These are phyloP conservation scores for Lophura swinhoii DNA, from an alignment of 2,797 vertebrate genomes.

Conservation along the genomic window DNA sequence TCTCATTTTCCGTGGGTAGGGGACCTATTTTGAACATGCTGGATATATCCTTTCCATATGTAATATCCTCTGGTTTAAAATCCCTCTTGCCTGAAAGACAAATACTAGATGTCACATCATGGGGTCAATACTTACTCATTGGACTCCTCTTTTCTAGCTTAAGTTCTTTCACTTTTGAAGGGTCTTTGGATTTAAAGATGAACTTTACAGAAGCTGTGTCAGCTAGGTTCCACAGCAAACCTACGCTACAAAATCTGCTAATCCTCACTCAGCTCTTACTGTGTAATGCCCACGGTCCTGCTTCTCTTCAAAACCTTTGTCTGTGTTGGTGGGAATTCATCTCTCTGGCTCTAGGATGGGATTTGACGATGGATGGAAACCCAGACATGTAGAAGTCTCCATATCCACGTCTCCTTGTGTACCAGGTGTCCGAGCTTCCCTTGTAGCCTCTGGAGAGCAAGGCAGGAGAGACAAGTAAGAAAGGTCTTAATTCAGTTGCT, in stretches of 20 bases:
- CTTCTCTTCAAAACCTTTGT: background rate
- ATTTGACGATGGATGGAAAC: background rate
- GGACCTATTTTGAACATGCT: background rate
- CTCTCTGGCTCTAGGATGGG: background rate
- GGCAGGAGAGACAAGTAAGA: background rate
- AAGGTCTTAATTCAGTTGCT: too few species aligned
- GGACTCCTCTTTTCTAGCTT: background rate
- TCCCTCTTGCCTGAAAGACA: background rate
- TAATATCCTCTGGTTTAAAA: background rate
- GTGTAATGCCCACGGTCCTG: background rate
- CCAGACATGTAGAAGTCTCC: background rate
- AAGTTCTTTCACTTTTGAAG: background rate
- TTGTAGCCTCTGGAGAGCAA: background rate
- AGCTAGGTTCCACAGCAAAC: background rate
- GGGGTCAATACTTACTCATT: background rate
- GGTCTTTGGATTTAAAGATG: background rate
- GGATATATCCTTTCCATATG: background rate
- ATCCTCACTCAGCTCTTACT: background rate
- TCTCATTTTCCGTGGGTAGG: background rate
- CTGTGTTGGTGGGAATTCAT: background rate
- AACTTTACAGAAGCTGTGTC: background rate
- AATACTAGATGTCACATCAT: background rate
- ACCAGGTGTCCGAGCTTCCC: background rate
- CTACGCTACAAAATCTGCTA: background rate
- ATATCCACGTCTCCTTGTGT: accelerated